Evolutionary conservation across 2,113 vertebrate species (phyloP).

Genomic region (Lichenostomus cassidix): DNA sequence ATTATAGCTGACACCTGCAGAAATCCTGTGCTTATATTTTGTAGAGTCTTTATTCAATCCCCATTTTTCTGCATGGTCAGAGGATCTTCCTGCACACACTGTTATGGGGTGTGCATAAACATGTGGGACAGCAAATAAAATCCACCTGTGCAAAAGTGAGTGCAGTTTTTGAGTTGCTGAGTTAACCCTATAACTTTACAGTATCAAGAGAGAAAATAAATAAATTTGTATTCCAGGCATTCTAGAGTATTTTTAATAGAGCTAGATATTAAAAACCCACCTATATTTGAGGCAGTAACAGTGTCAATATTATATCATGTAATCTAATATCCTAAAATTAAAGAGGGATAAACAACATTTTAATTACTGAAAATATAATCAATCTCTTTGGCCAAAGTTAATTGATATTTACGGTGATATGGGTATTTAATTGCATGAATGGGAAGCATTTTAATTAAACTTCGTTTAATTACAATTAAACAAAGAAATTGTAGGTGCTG

Average conservation of each 20-base stretch:
- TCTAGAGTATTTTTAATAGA: background rate
- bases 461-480: conserved; percentile 65
- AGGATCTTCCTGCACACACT: background rate
- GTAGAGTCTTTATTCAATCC: background rate
- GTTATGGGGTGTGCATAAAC: background rate
- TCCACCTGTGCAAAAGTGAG: background rate
- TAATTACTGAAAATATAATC: conserved; percentile 68
- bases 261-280: background rate
- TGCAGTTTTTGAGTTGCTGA: background rate
- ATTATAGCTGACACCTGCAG: background rate
- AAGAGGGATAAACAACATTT: conserved; percentile 35
- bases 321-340: conserved; percentile 39
- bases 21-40: background rate
- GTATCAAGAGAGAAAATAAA: background rate
- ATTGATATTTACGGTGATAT: conserved; percentile 74
- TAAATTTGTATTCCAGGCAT: background rate
- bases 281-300: background rate
- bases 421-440: conserved; percentile 52
- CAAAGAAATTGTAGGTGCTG: conserved; percentile 61
- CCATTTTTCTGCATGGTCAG: background rate
- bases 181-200: background rate
- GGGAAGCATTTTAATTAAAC: conserved; percentile 78
- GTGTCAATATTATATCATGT: background rate
- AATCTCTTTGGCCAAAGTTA: conserved; percentile 62
- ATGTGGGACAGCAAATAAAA: background rate